Percentiles rank a stretch among this genome's conserved stretches.
phyloP scores from a whole-genome alignment of 1,140 invertebrate species.

The Drosophila albomicans region DNA sequence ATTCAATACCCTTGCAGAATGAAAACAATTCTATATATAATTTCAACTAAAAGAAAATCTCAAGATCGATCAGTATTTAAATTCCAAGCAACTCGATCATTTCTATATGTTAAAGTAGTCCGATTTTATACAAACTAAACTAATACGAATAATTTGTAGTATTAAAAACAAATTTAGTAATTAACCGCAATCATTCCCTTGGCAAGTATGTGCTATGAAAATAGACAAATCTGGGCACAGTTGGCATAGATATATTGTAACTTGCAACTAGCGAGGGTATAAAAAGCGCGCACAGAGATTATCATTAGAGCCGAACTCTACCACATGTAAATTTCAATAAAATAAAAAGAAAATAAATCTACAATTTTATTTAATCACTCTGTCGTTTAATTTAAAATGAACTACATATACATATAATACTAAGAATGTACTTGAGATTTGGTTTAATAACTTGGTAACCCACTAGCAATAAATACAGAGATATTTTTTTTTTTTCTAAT shows the following conservation, averaged over 20 bases:
- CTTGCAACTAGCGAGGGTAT: neutral
- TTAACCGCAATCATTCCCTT: neutral
- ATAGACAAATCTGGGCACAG: too few relatives aligned
- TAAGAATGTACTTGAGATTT: slow-evolving; percentile 12
- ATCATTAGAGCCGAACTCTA: slow-evolving; percentile 33
- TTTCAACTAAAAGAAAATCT: neutral
- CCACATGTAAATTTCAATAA: slow-evolving; percentile 50
- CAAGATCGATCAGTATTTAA: neutral
- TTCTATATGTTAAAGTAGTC: too few relatives aligned
- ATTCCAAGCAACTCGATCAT: too few relatives aligned
- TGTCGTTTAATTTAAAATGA: neutral
- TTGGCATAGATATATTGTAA: too few relatives aligned
- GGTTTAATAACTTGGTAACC: slow-evolving; percentile 10
- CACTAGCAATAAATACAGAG: slow-evolving; percentile 15
- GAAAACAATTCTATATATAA: neutral
- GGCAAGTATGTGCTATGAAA: neutral
- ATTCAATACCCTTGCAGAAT: slow-evolving; percentile 1
- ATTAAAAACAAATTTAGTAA: neutral
- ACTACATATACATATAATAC: neutral
- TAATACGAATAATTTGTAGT: too few relatives aligned
- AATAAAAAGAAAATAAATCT: slow-evolving; percentile 16
- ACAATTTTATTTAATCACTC: slow-evolving; percentile 22
- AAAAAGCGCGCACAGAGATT: slow-evolving; percentile 35
- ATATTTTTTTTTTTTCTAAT: slow-evolving; percentile 1
- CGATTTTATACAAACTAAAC: too few relatives aligned